Base-by-base conservation (phyloP, 2,888 invertebrate species). In the Campoplex capitator region DNA sequence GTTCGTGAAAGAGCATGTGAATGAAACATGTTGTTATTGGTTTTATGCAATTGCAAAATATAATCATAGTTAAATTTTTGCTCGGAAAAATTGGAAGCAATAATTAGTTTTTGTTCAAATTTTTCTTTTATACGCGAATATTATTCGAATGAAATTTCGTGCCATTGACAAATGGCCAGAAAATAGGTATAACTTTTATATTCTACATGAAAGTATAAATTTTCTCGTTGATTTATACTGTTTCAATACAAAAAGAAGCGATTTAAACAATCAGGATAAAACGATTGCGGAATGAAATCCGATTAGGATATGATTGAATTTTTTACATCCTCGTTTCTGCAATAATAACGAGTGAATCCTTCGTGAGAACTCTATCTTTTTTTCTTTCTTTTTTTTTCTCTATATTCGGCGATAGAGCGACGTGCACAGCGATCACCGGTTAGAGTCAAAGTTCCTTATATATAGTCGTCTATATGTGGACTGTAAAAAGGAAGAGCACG, bases 301-400 rank as follows among this genome's bases (percentile, higher is more conserved):
- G 68, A 68, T 79, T 68, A 38, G 79, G 58, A 62, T 84, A 73
- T 79, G 68, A 79, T 80, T 80, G 78, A 73, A 78, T 78, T 83
- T 83, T 85, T 75, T 74, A 28, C 42, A 35, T 51, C 28, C 48
- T 18, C 76, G 18, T 74, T 71, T 23, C 62, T 76, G 35, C 32
- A 35, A 38, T 76, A 70, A 71, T 79, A 79, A 79, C 48, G 71
- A 62, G 68, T 38, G 54, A 54, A 68, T 78, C 8, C 23, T 16
- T 38, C 38, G 56, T 51, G 81, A 68, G 51, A 42, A 16, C 9
- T 18, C 58, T 38, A 32, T 16, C 32, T 11, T 48, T 32, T 45
- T 35, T 32, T 13, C 13, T 6, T 48, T 35, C 65, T 65, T 75
- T 1, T 75, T 1, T 18, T 62, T 35, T 71, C 28, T 62, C 9